These are phyloP conservation scores for Drosophila pachea DNA, from an alignment of 1,140 invertebrate species.

Conservation along the genomic window DNA sequence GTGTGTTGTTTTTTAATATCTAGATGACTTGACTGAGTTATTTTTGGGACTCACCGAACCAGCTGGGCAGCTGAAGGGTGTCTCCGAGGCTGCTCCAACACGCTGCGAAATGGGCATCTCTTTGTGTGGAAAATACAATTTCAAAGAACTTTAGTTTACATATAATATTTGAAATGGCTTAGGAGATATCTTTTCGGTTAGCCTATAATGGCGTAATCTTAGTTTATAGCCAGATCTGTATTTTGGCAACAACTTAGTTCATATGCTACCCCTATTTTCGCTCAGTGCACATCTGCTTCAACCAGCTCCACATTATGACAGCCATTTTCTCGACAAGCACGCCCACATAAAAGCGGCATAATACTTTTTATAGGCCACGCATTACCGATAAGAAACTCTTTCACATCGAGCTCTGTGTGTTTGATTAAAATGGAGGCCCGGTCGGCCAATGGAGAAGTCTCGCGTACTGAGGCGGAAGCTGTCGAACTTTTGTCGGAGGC, in stretches of 20 bases:
- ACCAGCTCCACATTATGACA: conserved; percentile 22
- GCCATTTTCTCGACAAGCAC: conserved; percentile 37
- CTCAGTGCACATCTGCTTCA: conserved; percentile 12
- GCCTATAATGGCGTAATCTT: too few species aligned
- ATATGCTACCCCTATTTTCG: conserved; percentile 3
- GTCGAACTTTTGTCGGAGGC: conserved; percentile 14
- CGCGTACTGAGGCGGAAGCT: conserved; percentile 30
- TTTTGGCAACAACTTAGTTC: background rate
- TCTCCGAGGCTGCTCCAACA: conserved; percentile 12
- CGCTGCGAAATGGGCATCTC: conserved; percentile 18
- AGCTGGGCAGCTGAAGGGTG: conserved; percentile 16
- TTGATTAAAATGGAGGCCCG: conserved; percentile 25
- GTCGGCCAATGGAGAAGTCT: background rate
- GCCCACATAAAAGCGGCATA: conserved; percentile 34
- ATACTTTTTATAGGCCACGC: conserved; percentile 46
- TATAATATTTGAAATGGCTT: background rate
- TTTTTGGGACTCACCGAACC: conserved; percentile 34
- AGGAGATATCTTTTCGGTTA: too few species aligned
- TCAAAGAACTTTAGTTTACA: background rate
- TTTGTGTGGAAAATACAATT: background rate
- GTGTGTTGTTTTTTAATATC: conserved; percentile 53
- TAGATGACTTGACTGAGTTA: conserved; percentile 55
- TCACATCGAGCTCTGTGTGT: conserved; percentile 26
- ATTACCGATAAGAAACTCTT: conserved; percentile 56
- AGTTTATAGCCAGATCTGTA: too few species aligned